Evolutionary conservation across 2,797 vertebrate genomes (phyloP), one percentile per base, ranked within the genome.

Genomic region (Myotis planiceps): DNA sequence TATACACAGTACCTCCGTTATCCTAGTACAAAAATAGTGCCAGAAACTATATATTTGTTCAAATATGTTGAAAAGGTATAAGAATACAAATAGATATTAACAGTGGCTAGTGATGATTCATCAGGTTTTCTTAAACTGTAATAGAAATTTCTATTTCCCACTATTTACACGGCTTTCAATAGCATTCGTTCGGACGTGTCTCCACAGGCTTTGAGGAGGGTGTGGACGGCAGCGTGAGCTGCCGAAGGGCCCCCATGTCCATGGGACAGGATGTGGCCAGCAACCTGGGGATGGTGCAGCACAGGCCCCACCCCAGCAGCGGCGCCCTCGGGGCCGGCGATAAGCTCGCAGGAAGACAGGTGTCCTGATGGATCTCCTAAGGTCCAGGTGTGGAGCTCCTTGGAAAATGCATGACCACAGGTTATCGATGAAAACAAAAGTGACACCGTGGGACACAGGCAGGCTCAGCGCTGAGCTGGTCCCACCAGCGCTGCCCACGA

Each of bases 1-100:
- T 97, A 97, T 98, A 98, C 98, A 98, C 93, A 97, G 97, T 96
- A 97, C 95, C 80, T 95, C 92, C 69, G 68, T 98, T 87, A 97
- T 97, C 90, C 98, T 97, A 98, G 96, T 98, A 98, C 97, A 98
- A 99, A 99, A 99, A 98, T 98, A 99, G 98, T 99, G 98, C 98
- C 98, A 99, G 98, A 99, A 99, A 99, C 96, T 96, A 98, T 97
- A 74, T 97, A 98, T 98, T 98, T 99, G 98, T 99, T 99, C 98
- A 99, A 99, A 98, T 98, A 98, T 98, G 98, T 98, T 98, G 98
- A 98, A 97, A 98, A 98, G 97, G 91, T 96, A 90, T 98, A 98
- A 96, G 97, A 96, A 97, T 98, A 98, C 97, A 98, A 98, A 98
- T 66, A 96, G 97, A 71, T 97, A 97, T 89, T 90, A 98, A 96